Evolutionary conservation across 2,888 invertebrate species (phyloP).

Genomic region (Eudemis profundana): DNA sequence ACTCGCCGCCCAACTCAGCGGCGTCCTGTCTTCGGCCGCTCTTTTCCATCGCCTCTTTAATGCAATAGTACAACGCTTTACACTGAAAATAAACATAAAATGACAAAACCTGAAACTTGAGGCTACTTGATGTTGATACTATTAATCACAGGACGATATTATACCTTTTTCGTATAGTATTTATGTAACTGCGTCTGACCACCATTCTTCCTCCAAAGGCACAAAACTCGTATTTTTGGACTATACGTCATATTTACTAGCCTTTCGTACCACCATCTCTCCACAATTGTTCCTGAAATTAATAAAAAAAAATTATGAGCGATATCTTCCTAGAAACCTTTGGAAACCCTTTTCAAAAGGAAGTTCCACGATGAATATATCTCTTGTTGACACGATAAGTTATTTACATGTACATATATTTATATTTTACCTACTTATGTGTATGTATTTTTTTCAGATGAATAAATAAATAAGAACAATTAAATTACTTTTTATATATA

Average conservation of each 20-base stretch:
- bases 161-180: conserved; percentile 99
- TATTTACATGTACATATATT: too few species aligned
- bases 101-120: not conserved
- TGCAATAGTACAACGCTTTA: conserved; percentile 98
- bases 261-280: conserved; percentile 99
- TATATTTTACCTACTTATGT: too few species aligned
- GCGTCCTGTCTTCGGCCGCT: conserved; percentile 89
- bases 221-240: conserved; percentile 98
- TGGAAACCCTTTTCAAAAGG: too few species aligned
- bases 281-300: conserved; percentile 92
- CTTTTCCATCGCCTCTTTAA: conserved; percentile 99
- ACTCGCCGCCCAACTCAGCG: conserved; percentile 96
- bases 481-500: too few species aligned
- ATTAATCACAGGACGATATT: not conserved
- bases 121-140: not conserved
- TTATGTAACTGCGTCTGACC: conserved; percentile 98
- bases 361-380: too few species aligned
- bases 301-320: too few species aligned
- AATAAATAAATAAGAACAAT: too few species aligned
- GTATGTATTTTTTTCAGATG: too few species aligned
- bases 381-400: too few species aligned
- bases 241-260: conserved; percentile 99
- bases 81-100: conserved; percentile 88
- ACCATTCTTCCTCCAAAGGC: conserved; percentile 98
- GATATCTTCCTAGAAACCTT: too few species aligned